These are phyloP conservation scores for Nemoura dubitans DNA, from an alignment of 2,888 invertebrate genomes.

Conservation along the genomic window DNA sequence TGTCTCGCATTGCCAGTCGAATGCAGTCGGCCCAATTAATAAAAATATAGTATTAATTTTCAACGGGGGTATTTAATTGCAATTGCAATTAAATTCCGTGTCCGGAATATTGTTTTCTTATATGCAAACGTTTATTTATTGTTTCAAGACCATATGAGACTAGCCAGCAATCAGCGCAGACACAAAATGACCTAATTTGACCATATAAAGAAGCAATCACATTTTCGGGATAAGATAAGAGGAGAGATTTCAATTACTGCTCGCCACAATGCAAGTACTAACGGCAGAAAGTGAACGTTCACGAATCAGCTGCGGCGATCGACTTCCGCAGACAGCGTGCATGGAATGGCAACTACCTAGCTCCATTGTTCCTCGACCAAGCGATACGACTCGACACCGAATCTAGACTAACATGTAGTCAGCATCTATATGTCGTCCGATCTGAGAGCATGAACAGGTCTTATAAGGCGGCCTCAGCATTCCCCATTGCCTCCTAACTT, in stretches of 20 bases:
- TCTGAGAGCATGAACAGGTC: too few species aligned
- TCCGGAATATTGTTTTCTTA: not conserved
- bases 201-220: not conserved
- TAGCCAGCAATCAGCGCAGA: not conserved
- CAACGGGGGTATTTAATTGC: not conserved
- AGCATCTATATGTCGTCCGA: too few species aligned
- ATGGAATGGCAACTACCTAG: too few species aligned
- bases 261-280: not conserved
- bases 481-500: not conserved
- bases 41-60: not conserved
- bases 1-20: not conserved
- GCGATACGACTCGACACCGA: not conserved
- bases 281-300: not conserved
- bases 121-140: not conserved
- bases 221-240: constrained; percentile 5
- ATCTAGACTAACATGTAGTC: too few species aligned
- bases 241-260: constrained; percentile 7
- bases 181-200: not conserved
- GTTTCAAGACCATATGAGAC: not conserved
- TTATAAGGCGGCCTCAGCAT: not conserved
- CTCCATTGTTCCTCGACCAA: not conserved
- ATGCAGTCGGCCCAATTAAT: not conserved
- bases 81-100: not conserved
- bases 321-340: not conserved
- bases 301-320: not conserved